Conservation (phyloP, 2,113 vertebrate genomes). For the Anseranas semipalmata region DNA sequence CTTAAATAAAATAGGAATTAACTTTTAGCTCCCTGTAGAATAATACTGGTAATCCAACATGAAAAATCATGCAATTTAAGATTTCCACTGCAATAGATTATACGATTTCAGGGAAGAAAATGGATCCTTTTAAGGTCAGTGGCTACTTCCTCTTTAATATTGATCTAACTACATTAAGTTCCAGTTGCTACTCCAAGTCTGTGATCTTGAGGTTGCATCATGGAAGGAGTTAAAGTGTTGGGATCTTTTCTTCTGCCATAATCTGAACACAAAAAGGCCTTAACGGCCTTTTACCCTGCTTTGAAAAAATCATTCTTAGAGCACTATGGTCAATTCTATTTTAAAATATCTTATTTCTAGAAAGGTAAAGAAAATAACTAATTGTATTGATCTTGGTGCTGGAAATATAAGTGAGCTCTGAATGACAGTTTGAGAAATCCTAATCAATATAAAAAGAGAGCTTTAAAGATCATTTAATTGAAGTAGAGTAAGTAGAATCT, state of each 20-base stretch:
- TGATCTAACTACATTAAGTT: not conserved
- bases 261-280: not conserved
- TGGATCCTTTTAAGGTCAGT: not conserved
- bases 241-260: not conserved
- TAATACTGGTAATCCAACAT: not conserved
- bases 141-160: not conserved
- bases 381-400: not conserved
- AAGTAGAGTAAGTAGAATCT: constrained; percentile 46
- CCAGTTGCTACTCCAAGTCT: not conserved
- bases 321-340: not conserved
- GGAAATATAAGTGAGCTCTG: constrained; percentile 19
- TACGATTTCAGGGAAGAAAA: not conserved
- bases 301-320: not conserved
- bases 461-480: constrained; percentile 53
- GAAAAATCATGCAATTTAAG: not conserved
- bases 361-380: not conserved
- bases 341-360: not conserved
- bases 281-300: not conserved
- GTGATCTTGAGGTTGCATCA: not conserved
- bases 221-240: not conserved
- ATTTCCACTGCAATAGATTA: not conserved
- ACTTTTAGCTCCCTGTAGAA: not conserved
- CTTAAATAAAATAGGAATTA: not conserved
- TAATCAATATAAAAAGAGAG: constrained; percentile 30
- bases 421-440: constrained; percentile 34